Conservation (phyloP, 1,140 invertebrate genomes). For the Dreissena rostriformis region DNA sequence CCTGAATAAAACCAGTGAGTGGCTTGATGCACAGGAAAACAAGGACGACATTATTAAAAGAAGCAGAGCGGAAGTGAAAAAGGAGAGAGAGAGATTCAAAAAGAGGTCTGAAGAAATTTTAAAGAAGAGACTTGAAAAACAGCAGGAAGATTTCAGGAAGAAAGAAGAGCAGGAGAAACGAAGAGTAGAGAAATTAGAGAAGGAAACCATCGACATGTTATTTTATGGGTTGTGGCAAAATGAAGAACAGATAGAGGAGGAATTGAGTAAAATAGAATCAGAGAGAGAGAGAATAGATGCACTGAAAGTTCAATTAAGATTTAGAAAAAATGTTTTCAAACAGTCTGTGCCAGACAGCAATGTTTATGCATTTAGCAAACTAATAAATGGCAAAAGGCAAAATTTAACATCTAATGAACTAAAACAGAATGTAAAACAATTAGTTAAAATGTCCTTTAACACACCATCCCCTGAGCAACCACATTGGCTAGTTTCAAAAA, state of each 20-base stretch:
- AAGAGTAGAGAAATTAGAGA: slow-evolving; percentile 10
- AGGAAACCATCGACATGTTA: slow-evolving; percentile 4
- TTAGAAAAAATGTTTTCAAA: no score
- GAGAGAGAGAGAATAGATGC: slow-evolving; percentile 9
- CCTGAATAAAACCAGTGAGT: slow-evolving; percentile 29
- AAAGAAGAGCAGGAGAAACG: slow-evolving; percentile 4
- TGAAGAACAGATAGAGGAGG: background rate
- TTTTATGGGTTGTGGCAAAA: slow-evolving; percentile 36
- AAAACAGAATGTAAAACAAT: slow-evolving; percentile 11
- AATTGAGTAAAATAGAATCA: background rate
- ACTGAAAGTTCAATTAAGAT: slow-evolving; percentile 20
- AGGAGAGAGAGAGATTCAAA: slow-evolving; percentile 14
- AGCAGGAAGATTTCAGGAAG: background rate
- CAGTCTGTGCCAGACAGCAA: slow-evolving; percentile 1
- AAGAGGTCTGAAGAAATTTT: background rate
- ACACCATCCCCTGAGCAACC: background rate
- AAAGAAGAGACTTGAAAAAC: slow-evolving; percentile 4
- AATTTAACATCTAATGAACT: slow-evolving; percentile 3
- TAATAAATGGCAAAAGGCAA: background rate
- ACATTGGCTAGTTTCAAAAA: slow-evolving; percentile 18
- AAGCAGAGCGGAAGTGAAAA: slow-evolving; percentile 8
- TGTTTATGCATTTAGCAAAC: slow-evolving; percentile 8
- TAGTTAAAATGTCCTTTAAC: background rate
- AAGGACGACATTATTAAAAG: background rate
- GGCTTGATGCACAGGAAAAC: background rate